A percentile compares a stretch with the other conserved stretches of the same genome.
Evolutionary conservation across 2,113 vertebrate species (phyloP).

Genomic region (Myiozetetes cayanensis): DNA sequence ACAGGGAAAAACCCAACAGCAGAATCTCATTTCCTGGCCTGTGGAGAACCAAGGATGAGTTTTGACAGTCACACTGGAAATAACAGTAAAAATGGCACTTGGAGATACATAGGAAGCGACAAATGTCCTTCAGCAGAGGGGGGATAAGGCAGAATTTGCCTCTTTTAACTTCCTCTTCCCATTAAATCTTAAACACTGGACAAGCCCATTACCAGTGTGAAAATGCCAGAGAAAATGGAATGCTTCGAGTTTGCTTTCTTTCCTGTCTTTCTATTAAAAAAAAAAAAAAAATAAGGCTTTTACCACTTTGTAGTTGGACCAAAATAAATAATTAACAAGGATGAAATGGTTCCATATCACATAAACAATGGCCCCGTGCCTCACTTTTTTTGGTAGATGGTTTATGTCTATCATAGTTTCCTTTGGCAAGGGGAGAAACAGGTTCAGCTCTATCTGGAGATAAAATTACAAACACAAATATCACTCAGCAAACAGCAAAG

Average conservation of each 20-base stretch:
- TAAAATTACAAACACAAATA: background rate
- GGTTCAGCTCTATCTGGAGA: background rate
- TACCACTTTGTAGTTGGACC: background rate
- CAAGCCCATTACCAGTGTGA: background rate
- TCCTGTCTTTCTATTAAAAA: background rate
- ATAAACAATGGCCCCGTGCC: background rate
- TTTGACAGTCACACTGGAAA: background rate
- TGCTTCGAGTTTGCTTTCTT: background rate
- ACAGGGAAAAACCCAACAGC: background rate
- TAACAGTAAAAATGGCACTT: background rate
- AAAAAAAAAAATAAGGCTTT: background rate
- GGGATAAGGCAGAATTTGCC: background rate
- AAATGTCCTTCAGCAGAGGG: background rate
- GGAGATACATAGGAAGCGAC: background rate
- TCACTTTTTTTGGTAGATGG: background rate
- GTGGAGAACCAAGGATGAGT: background rate
- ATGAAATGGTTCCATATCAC: background rate
- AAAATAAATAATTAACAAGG: background rate
- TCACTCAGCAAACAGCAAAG: background rate
- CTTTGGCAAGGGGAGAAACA: background rate
- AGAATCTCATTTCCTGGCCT: background rate
- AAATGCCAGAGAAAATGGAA: background rate
- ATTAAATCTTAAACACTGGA: background rate
- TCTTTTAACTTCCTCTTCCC: background rate
- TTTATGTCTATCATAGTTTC: background rate